phyloP scores from a whole-genome alignment of 2,113 vertebrate species.

The Leptocoma aspasia region DNA sequence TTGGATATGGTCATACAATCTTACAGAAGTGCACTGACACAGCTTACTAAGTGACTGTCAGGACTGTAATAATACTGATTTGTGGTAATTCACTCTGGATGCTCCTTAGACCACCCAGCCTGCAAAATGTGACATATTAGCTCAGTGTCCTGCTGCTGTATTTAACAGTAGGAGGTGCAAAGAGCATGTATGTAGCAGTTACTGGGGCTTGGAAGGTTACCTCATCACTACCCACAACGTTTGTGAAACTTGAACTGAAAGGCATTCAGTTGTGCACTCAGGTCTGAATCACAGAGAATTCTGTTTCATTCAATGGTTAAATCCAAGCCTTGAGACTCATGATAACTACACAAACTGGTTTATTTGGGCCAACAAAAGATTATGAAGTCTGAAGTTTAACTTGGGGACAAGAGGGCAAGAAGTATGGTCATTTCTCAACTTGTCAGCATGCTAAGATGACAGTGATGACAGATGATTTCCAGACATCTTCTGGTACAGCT shows the following conservation, averaged over 20 bases:
- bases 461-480: neutral
- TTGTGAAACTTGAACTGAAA: neutral
- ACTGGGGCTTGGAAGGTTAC: neutral
- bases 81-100: neutral
- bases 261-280: neutral
- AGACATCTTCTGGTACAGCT: neutral
- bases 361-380: neutral
- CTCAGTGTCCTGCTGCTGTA: neutral
- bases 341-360: neutral
- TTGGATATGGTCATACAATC: neutral
- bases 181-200: neutral
- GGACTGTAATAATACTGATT: neutral
- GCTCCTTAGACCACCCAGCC: neutral
- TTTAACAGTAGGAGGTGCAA: neutral
- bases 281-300: neutral
- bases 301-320: neutral
- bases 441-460: neutral
- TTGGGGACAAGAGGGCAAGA: neutral
- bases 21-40: neutral
- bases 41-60: neutral
- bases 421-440: neutral
- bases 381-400: neutral
- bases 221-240: rapidly evolving
- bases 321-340: neutral
- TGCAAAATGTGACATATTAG: neutral